Base-by-base conservation (phyloP, 2,113 vertebrate species). In the Sclerurus mexicanus region DNA sequence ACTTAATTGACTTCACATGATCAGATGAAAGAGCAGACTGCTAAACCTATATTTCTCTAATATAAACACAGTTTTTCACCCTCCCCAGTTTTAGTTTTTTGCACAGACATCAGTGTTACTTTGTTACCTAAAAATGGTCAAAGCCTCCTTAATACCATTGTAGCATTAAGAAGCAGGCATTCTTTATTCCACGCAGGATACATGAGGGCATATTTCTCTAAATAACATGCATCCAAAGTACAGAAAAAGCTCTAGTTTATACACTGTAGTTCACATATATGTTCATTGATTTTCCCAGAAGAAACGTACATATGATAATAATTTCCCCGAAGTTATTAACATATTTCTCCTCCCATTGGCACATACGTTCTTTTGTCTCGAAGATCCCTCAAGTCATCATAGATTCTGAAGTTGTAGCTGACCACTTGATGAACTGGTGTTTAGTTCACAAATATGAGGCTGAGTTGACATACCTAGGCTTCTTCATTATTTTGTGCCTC, bases 1-100 rank as follows among this genome's bases (percentile, higher is more conserved):
- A n/a, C n/a, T 91, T 90, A 91, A 83, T 60, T 95, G 62, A 66
- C 62, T 91, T 90, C 62, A 73, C 22, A 40, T 13, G 9, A 53
- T 83, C 40, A 88, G 75, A 85, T 7, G 10, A 53, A 69, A 85
- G 13, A 85, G 20, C 58, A 58, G 58, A 49, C 19, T 81, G 23
- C 47, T 62, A 50, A 85, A 66, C 23, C 28, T 63, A 19, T 12
- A 47, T 87, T 89, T 67, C 64, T 56, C 39, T 82, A 75, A 72
- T 63, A 84, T 3, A 69, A 81, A 33, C 42, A 35, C 7, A 27
- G 5, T 68, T 87, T 95, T 69, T 17, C 20, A 28, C 16, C 13
- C 4, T 62, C 40, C 12, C 6, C 5, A 21, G 6, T 72, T 85
- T n/a, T 10, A 68, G 6, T 14, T 64, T 86, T 86, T 79, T 76